Base-by-base conservation (phyloP, 2,113 vertebrate species). In the Cnemophilus loriae region DNA sequence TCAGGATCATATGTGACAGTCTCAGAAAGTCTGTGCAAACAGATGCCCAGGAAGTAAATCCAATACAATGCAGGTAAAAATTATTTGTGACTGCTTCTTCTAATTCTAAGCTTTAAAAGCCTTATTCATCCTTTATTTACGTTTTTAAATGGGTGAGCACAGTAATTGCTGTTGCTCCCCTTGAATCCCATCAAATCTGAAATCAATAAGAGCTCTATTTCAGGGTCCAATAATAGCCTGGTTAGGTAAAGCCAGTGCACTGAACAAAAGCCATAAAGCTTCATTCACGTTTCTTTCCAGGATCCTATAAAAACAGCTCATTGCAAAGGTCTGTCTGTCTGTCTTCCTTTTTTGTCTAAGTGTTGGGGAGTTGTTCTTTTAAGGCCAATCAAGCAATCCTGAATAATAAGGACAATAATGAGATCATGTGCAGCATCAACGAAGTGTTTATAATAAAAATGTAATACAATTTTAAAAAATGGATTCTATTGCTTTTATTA, bases 101-200 rank as follows among this genome's bases (percentile, higher is more conserved):
- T 82, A 95, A 95, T 93, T 89, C 47, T 39, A 71, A 90, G 47
- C 53, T 95, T 84, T 88, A 75, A 94, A 88, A 96, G 69, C 73
- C 73, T 91, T 90, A 96, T 95, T 94, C 59, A 78, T 41, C 73
- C 87, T 93, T 95, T 96, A 92, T 97, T 95, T 94, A 95, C 86
- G 61, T 84, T 96, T 94, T 95, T 87, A 95, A 95, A 95, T 87
- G 81, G 76, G 84, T 86, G 80, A 97, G 90, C 81, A 77, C 30
- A 79, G 71, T 95, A 94, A 95, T 80, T 95, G 94, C 73, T 90
- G 89, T 78, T 87, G 56, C 41, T 94, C 56, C 52, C 46, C 57
- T 67, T 91, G 93, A 95, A 97, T 95, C 90, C 52, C 44, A 91
- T 94, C 84, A 85, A 91, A 89, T 73, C 79, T 90, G 89, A 93